Evolutionary conservation across 2,797 vertebrate species (phyloP).

Genomic region (Hypotaenidia okinawae): DNA sequence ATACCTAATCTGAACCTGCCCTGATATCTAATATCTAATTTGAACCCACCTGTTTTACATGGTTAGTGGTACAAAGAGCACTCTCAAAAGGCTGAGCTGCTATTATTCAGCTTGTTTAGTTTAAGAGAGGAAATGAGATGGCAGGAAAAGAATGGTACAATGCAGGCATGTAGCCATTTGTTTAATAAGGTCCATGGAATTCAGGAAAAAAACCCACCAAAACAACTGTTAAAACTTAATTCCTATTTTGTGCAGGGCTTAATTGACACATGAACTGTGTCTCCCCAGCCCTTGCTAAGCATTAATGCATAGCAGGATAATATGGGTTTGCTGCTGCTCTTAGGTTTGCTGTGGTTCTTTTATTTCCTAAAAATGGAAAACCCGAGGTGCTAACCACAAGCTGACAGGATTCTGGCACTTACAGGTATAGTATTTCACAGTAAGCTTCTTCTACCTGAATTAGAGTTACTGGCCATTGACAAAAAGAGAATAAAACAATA

Average conservation of each 20-base stretch:
- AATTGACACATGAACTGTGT: not conserved
- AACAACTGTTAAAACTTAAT: not conserved
- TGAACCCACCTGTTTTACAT: accelerated
- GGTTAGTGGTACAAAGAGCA: not conserved
- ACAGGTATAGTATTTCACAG: not conserved
- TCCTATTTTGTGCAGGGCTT: not conserved
- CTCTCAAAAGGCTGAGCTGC: not conserved
- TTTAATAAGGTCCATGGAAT: not conserved
- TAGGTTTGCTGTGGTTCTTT: slow-evolving; percentile 5
- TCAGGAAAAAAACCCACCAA: not conserved
- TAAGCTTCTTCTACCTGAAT: not conserved
- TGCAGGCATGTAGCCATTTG: not conserved
- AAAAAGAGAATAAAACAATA: not conserved
- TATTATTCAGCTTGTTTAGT: not conserved
- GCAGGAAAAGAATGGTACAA: not conserved
- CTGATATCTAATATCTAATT: no score
- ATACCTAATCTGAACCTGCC: no score
- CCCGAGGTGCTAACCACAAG: not conserved
- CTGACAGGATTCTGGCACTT: not conserved
- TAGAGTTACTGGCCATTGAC: not conserved
- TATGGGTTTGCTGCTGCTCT: not conserved
- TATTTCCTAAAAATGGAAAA: not conserved
- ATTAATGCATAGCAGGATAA: not conserved
- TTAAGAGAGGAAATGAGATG: not conserved
- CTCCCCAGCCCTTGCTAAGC: not conserved